A percentile compares a stretch with the other conserved stretches of the same genome.
These are phyloP conservation scores for Philopedon plagiatum DNA, from an alignment of 2,888 invertebrate genomes.

Conservation along the genomic window DNA sequence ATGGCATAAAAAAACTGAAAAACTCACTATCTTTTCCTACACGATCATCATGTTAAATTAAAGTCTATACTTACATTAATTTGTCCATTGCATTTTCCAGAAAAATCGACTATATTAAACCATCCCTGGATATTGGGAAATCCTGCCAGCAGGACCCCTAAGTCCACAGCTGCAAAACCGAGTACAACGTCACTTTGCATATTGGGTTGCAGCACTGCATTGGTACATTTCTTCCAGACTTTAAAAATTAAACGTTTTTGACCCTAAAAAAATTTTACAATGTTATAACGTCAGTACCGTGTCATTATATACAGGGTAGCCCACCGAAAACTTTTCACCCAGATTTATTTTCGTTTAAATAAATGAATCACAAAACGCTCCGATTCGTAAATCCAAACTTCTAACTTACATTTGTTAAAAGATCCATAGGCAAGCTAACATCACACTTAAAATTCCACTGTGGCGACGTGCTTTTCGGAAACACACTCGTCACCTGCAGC, in stretches of 20 bases:
- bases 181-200: constrained; percentile 73
- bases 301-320: no score
- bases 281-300: no score
- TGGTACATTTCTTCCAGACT: constrained; percentile 73
- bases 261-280: constrained; percentile 66
- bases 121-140: constrained; percentile 74
- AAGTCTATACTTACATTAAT: constrained; percentile 73
- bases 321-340: no score
- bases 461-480: constrained; percentile 71
- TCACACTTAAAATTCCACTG: constrained; percentile 73
- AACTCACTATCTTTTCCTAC: no score
- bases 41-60: no score
- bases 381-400: background rate
- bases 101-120: constrained; percentile 76
- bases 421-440: constrained; percentile 69
- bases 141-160: constrained; percentile 71
- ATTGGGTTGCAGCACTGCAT: constrained; percentile 69
- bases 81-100: constrained; percentile 74
- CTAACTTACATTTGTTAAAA: constrained; percentile 71
- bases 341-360: no score
- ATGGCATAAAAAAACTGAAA: no score
- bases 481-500: constrained; percentile 69
- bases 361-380: no score
- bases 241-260: constrained; percentile 74
- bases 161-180: constrained; percentile 75